Conservation (phyloP, 2,888 invertebrate genomes). For the Siphlonurus alternatus region DNA sequence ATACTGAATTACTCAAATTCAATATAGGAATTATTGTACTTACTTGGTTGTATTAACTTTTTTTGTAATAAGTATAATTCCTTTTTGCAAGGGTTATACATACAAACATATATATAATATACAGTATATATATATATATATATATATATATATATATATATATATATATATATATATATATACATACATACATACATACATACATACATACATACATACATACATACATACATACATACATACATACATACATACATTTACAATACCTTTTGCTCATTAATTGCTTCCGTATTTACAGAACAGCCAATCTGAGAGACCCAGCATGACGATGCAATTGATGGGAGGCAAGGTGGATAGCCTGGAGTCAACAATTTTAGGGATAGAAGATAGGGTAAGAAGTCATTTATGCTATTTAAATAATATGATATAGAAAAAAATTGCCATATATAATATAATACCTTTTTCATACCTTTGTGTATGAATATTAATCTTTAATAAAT, state of each 20-base stretch:
- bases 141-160: slow-evolving; percentile 6
- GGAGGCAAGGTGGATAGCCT: slow-evolving; percentile 32
- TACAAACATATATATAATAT: too few species aligned
- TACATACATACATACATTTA: background rate
- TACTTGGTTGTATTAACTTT: too few species aligned
- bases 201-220: slow-evolving; percentile 5
- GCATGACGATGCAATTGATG: slow-evolving; percentile 28
- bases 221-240: slow-evolving; percentile 4
- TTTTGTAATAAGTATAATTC: too few species aligned
- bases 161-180: slow-evolving; percentile 5
- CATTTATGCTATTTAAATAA: background rate
- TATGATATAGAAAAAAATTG: background rate
- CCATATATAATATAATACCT: too few species aligned
- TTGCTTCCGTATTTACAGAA: background rate
- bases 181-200: background rate
- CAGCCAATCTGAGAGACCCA: slow-evolving; percentile 5
- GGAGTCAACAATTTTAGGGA: slow-evolving; percentile 29
- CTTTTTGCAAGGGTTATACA: too few species aligned
- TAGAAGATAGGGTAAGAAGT: slow-evolving; percentile 30
- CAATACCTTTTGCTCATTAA: background rate
- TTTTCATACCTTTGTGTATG: too few species aligned
- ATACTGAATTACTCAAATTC: too few species aligned
- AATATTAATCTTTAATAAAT: too few species aligned
- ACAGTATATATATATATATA: background rate
- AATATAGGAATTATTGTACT: too few species aligned